A percentile compares a stretch with the other conserved stretches of the same genome.
Conservation (phyloP, 2,888 invertebrate species). For the Folsomia candida region DNA sequence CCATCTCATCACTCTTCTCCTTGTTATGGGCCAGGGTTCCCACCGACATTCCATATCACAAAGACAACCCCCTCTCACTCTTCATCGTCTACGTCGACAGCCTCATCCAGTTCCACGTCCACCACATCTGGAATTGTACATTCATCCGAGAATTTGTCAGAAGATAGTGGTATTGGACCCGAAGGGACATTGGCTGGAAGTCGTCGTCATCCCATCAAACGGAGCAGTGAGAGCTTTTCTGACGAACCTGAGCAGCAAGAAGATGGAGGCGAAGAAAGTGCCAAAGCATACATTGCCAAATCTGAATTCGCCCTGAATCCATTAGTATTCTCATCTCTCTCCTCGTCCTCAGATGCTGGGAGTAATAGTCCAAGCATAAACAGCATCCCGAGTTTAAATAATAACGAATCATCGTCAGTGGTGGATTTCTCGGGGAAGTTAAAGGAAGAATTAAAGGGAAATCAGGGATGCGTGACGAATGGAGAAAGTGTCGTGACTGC, state of each 20-base stretch:
- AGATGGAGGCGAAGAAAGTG: slow-evolving; percentile 26
- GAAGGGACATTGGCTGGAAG: slow-evolving; percentile 22
- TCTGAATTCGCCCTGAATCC: slow-evolving; percentile 51
- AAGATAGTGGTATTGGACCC: slow-evolving; percentile 48
- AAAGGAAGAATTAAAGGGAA: neutral
- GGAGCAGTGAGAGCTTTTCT: neutral
- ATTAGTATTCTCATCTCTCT: slow-evolving; percentile 49
- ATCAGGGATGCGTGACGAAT: neutral
- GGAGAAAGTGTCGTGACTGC: too few relatives aligned
- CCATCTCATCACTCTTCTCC: slow-evolving; percentile 30
- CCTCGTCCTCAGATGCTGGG: slow-evolving; percentile 37
- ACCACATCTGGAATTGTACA: slow-evolving; percentile 38
- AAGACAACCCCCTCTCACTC: slow-evolving; percentile 36
- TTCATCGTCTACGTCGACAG: slow-evolving; percentile 30
- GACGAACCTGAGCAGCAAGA: neutral
- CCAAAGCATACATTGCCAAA: slow-evolving; percentile 45
- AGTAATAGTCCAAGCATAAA: slow-evolving; percentile 35
- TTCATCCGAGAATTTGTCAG: slow-evolving; percentile 49
- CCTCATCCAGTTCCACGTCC: slow-evolving; percentile 21
- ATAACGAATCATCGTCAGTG: neutral
- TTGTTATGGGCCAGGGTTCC: slow-evolving; percentile 13
- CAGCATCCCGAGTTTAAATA: slow-evolving; percentile 34
- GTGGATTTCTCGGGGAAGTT: neutral
- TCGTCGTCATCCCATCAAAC: slow-evolving; percentile 2
- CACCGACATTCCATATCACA: slow-evolving; percentile 28